Evolutionary conservation across 1,140 invertebrate species (phyloP), one percentile per base, ranked within the genome.

Genomic region (Leptopilina boulardi): DNA sequence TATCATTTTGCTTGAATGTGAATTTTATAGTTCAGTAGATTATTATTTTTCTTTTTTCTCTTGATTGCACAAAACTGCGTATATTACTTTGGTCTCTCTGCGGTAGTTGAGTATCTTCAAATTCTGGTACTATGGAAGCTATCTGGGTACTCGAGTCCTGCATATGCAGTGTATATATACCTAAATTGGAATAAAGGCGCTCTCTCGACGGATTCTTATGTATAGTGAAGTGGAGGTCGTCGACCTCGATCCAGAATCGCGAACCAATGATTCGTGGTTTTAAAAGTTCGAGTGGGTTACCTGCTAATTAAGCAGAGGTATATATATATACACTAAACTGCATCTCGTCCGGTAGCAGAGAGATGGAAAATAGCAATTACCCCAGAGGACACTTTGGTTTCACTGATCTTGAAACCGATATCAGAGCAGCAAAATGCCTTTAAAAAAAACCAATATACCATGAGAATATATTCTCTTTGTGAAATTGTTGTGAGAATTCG

Each of bases 251-350:
- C 21, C 13, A n/a, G 11, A 66, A 66, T 66, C 26, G 21, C 26
- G 23, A 66, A 66, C 59, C 59, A 66, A 66, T 66, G 59, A 66
- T 66, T 66, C 59, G 59, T 66, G 59, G 59, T 66, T 66, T n/a
- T 30, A 66, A 66, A 66, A 66, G 59, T 30, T 34, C 59, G 59
- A 66, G 59, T 66, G 59, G 59, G 59, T 66, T 66, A 66, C 59
- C 59, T 66, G 59, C 59, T 66, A 66, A 66, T 66, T 66, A 66
- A 66, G 59, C 59, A 66, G 11, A 23, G 2, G 26, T 13, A 9
- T 6, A 38, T 38, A 38, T 38, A 38, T 38, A 38, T 34, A 59
- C 56, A 66, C 59, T 66, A 66, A 66, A 66, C 59, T 66, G 59
- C 59, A 34, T 3, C 21, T 30, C 59, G 59, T 23, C 11, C 59